phyloP scores from a whole-genome alignment of 2,797 vertebrate genomes.

The Chaunax sp. region DNA sequence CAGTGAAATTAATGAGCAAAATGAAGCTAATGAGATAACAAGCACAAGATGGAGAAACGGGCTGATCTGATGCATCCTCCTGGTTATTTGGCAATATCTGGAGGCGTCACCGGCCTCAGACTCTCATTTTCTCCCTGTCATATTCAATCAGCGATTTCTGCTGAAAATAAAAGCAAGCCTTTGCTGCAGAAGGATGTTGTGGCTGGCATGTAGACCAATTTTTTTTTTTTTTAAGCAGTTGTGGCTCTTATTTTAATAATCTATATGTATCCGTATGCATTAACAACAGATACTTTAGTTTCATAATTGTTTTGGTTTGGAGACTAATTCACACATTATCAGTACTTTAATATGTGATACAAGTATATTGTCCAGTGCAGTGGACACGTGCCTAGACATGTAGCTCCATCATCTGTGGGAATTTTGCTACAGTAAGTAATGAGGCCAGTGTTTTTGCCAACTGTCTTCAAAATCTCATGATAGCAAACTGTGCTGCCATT shows the following conservation, averaged over 20 bases:
- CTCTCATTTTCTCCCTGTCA: constrained; percentile 83
- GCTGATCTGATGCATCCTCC: constrained; percentile 75
- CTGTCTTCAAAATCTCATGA: constrained; percentile 38
- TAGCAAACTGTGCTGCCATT: constrained; percentile 17
- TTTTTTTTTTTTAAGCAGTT: constrained; percentile 22
- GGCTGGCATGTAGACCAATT: constrained; percentile 32
- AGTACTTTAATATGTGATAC: constrained; percentile 47
- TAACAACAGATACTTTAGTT: constrained; percentile 25
- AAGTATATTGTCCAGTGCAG: constrained; percentile 38
- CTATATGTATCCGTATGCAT: background rate
- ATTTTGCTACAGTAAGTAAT: constrained; percentile 51
- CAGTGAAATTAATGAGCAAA: constrained; percentile 73
- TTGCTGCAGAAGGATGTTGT: constrained; percentile 45
- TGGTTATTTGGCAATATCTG: constrained; percentile 80
- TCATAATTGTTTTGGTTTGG: constrained; percentile 32
- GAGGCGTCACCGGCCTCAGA: constrained; percentile 77
- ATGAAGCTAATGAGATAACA: constrained; percentile 81
- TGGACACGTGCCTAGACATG: constrained; percentile 42
- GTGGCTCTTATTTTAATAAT: constrained; percentile 9
- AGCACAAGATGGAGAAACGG: constrained; percentile 73
- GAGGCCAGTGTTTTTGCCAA: constrained; percentile 50
- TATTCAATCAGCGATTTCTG: constrained; percentile 77
- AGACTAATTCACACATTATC: constrained; percentile 31
- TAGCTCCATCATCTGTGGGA: constrained; percentile 51
- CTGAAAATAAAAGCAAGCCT: constrained; percentile 70